Conservation (phyloP, 2,888 invertebrate species). For the Conops quadrifasciatus region DNA sequence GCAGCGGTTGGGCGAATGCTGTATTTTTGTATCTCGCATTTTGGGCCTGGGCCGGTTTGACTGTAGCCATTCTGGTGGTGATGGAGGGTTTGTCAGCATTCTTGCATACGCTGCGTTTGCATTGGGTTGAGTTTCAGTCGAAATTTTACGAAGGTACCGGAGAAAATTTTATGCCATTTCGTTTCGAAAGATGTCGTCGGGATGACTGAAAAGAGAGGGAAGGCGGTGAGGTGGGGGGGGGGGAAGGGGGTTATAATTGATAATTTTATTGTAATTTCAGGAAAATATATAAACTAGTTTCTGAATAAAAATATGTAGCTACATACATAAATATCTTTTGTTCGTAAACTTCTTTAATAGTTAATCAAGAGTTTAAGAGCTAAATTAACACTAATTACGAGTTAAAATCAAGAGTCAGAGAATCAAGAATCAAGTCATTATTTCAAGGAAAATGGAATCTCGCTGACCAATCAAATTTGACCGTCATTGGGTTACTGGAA, state of each 20-base stretch:
- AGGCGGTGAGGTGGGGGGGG: background rate
- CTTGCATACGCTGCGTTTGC: slow-evolving; percentile 95
- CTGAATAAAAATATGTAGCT: too few relatives aligned
- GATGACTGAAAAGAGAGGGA: slow-evolving; percentile 19
- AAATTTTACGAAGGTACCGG: slow-evolving; percentile 88
- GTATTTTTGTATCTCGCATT: slow-evolving; percentile 83
- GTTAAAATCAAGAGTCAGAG: too few relatives aligned
- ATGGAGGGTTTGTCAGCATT: slow-evolving; percentile 99
- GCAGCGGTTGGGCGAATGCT: slow-evolving; percentile 67
- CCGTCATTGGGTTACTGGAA: too few relatives aligned
- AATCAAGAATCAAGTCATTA: too few relatives aligned
- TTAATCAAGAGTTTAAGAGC: too few relatives aligned
- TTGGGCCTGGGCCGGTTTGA: slow-evolving; percentile 88
- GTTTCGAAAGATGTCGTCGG: slow-evolving; percentile 70
- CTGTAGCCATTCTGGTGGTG: slow-evolving; percentile 91
- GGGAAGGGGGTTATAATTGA: background rate
- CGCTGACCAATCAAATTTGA: too few relatives aligned
- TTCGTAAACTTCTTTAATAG: too few relatives aligned
- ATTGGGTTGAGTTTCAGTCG: slow-evolving; percentile 98
- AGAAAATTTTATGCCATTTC: slow-evolving; percentile 82
- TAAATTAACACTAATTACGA: too few relatives aligned
- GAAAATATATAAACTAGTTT: background rate
- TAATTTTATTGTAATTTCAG: background rate
- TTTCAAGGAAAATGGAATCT: too few relatives aligned
- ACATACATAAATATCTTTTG: too few relatives aligned